Evolutionary conservation across 2,888 invertebrate genomes (phyloP).

Genomic region (Asteroscopus sphinx): DNA sequence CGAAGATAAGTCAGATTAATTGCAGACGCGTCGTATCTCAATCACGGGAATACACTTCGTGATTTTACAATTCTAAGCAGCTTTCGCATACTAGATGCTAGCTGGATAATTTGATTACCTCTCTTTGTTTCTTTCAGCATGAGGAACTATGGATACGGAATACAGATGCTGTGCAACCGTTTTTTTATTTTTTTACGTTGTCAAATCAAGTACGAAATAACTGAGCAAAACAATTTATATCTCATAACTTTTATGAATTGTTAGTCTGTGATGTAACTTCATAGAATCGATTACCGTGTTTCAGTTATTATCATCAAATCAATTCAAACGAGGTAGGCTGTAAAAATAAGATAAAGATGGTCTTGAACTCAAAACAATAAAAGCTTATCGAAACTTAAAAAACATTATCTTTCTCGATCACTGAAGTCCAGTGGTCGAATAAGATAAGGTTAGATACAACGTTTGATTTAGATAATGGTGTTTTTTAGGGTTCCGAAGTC

Average conservation of each 20-base stretch:
- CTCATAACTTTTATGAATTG: too few relatives aligned
- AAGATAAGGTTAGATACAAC: slow-evolving; percentile 22
- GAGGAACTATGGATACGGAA: neutral
- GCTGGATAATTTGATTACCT: slow-evolving; percentile 16
- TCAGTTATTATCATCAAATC: too few relatives aligned
- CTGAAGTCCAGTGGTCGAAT: slow-evolving; percentile 29
- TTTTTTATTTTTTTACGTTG: too few relatives aligned
- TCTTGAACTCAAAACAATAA: neutral
- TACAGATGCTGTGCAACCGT: too few relatives aligned
- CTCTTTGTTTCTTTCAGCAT: slow-evolving; percentile 13
- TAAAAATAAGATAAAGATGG: neutral
- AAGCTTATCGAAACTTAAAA: too few relatives aligned
- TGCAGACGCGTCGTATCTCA: slow-evolving; percentile 39
- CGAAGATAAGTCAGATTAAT: slow-evolving; percentile 60
- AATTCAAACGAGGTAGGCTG: neutral
- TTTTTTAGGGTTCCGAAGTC: too few relatives aligned
- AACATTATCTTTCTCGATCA: slow-evolving; percentile 8
- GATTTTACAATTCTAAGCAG: slow-evolving; percentile 45
- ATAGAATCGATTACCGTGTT: too few relatives aligned
- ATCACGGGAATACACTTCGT: slow-evolving; percentile 47
- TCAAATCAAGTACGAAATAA: too few relatives aligned
- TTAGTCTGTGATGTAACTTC: too few relatives aligned
- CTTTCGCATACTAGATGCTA: slow-evolving; percentile 19
- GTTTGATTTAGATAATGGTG: too few relatives aligned
- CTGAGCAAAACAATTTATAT: too few relatives aligned